Percentiles rank a stretch among this genome's conserved stretches.
Evolutionary conservation across 2,888 invertebrate genomes (phyloP).

Genomic region (Alcis repandata): DNA sequence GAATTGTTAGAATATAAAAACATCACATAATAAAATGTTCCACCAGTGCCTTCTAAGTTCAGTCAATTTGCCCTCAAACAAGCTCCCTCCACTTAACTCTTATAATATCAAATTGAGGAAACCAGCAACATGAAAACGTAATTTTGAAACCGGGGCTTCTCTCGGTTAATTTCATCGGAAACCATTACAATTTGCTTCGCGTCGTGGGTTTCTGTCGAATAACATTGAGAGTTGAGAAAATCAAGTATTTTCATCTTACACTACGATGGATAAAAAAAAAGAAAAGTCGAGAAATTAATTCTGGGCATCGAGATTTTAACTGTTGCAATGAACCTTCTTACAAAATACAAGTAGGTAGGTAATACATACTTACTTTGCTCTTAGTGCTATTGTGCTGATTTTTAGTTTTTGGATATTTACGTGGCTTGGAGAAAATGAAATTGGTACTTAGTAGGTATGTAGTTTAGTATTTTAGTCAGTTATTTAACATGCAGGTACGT

Average conservation of each 20-base stretch:
- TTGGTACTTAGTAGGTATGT: too few relatives aligned
- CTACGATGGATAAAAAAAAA: not conserved
- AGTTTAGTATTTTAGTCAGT: too few relatives aligned
- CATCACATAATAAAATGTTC: not conserved
- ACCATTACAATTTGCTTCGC: conserved; percentile 15
- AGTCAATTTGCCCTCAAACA: conserved; percentile 9
- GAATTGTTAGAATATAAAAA: too few relatives aligned
- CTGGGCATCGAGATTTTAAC: not conserved
- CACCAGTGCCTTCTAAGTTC: not conserved
- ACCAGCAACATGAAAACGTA: conserved; percentile 29
- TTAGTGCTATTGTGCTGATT: too few relatives aligned
- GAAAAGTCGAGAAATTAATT: too few relatives aligned
- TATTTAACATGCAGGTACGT: too few relatives aligned
- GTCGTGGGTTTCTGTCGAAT: not conserved
- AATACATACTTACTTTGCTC: too few relatives aligned
- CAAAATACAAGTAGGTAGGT: too few relatives aligned
- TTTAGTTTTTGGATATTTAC: too few relatives aligned
- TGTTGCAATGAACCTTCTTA: too few relatives aligned
- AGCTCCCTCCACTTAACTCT: conserved; percentile 8
- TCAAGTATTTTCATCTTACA: not conserved
- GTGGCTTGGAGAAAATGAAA: too few relatives aligned
- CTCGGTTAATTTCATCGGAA: conserved; percentile 25
- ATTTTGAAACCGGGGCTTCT: conserved; percentile 16
- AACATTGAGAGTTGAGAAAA: conserved; percentile 1
- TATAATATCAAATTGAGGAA: conserved; percentile 29